Percentiles rank a stretch among this genome's conserved stretches.
These are phyloP conservation scores for Nomada lathburiana DNA, from an alignment of 2,888 invertebrate genomes.

Conservation along the genomic window DNA sequence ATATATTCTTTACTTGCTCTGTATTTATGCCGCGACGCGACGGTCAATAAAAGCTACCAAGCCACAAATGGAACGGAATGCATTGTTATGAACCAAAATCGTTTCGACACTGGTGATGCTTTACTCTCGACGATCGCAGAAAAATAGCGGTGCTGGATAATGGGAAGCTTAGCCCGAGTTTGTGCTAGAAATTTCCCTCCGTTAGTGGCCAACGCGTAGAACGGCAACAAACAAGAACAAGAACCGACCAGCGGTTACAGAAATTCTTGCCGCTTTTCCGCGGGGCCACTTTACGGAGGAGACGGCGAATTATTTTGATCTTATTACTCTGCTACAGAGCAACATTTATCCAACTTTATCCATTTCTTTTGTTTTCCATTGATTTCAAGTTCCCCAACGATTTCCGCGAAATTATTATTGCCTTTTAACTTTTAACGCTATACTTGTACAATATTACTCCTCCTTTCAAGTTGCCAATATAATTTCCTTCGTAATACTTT, in stretches of 20 bases:
- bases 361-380: slow-evolving; percentile 2
- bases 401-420: neutral
- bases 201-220: neutral
- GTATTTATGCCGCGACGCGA: too few relatives aligned
- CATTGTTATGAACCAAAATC: neutral
- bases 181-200: slow-evolving; percentile 31
- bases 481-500: neutral
- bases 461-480: neutral
- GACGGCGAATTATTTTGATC: neutral
- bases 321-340: neutral
- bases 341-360: slow-evolving; percentile 31
- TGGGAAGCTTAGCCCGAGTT: slow-evolving; percentile 17
- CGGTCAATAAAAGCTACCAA: neutral
- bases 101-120: too few relatives aligned
- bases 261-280: slow-evolving; percentile 6
- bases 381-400: neutral
- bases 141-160: neutral
- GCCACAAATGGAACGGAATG: neutral
- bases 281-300: neutral
- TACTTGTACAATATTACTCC: neutral
- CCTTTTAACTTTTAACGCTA: neutral
- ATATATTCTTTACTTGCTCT: too few relatives aligned
- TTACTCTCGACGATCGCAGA: too few relatives aligned
- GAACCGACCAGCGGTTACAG: neutral
- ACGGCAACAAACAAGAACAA: neutral